Conservation (phyloP, 2,888 invertebrate species). For the Tromatobia lineatoria region DNA sequence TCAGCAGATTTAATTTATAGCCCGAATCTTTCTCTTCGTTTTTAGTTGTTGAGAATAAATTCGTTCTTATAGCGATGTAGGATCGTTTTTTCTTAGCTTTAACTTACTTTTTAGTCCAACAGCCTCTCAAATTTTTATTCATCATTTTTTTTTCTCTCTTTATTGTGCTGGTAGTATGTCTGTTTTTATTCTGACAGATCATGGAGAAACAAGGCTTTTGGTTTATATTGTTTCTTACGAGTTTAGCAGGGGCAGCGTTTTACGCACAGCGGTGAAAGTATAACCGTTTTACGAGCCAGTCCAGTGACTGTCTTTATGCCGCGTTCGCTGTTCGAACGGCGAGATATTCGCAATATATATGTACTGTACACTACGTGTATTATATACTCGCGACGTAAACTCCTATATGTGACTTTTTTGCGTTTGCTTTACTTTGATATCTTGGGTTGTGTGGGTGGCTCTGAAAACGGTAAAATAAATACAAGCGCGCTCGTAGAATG, state of each 20-base stretch:
- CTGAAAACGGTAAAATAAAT: conserved; percentile 27
- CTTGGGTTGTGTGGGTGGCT: conserved; percentile 69
- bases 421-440: conserved; percentile 52
- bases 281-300: conserved; percentile 52
- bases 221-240: conserved; percentile 6
- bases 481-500: conserved; percentile 12
- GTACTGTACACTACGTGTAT: conserved; percentile 1
- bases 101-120: conserved; percentile 19
- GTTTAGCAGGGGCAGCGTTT: conserved; percentile 30
- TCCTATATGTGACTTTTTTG: not conserved
- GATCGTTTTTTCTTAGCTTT: conserved; percentile 57
- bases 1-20: conserved; percentile 36
- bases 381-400: not conserved
- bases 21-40: conserved; percentile 29
- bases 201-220: conserved; percentile 40
- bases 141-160: conserved; percentile 3
- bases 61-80: conserved; percentile 49
- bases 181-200: conserved; percentile 31
- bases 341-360: conserved; percentile 23
- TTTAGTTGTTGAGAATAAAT: conserved; percentile 39
- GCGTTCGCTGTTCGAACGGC: conserved; percentile 29
- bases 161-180: conserved; percentile 8
- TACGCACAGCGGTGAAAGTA: conserved; percentile 63
- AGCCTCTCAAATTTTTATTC: not conserved
- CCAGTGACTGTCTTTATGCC: conserved; percentile 34